Evolutionary conservation across 2,797 vertebrate genomes (phyloP).

Genomic region (Protosalanx chinensis): DNA sequence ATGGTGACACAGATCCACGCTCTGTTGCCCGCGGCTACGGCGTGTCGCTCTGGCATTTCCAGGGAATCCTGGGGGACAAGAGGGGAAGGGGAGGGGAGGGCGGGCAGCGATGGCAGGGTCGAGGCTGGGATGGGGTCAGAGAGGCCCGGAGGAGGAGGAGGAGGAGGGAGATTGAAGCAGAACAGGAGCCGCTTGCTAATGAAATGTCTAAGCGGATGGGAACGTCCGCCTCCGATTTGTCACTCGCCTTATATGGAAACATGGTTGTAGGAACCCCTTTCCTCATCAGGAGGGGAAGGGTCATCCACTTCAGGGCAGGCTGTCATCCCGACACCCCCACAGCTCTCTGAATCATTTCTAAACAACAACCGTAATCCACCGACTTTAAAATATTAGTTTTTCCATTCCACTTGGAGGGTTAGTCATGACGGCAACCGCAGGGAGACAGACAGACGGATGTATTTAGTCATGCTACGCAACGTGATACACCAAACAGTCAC

Average conservation of each 20-base stretch:
- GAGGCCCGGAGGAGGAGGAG: not conserved
- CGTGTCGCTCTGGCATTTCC: constrained; percentile 66
- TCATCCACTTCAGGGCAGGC: not conserved
- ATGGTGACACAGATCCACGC: constrained; percentile 59
- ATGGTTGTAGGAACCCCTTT: not conserved
- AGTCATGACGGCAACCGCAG: constrained; percentile 36
- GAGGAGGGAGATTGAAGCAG: not conserved
- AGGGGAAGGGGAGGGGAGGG: constrained; percentile 21
- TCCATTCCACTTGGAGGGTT: constrained; percentile 33
- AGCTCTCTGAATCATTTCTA: constrained; percentile 36
- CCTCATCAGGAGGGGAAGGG: not conserved
- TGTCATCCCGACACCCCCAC: not conserved
- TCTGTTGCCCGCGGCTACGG: constrained; percentile 55
- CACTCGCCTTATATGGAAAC: not conserved
- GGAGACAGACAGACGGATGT: not conserved
- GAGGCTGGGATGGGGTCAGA: not conserved
- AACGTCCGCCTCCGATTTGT: not conserved
- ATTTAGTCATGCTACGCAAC: not conserved
- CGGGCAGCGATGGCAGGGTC: not conserved
- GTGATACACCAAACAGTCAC: not conserved
- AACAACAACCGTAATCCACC: constrained; percentile 12
- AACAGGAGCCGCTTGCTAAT: not conserved
- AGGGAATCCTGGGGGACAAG: constrained; percentile 63
- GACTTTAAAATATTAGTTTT: constrained; percentile 58
- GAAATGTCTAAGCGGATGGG: not conserved